These are phyloP conservation scores for Geophilus truncorum DNA, from an alignment of 2,888 invertebrate genomes.

Conservation along the genomic window DNA sequence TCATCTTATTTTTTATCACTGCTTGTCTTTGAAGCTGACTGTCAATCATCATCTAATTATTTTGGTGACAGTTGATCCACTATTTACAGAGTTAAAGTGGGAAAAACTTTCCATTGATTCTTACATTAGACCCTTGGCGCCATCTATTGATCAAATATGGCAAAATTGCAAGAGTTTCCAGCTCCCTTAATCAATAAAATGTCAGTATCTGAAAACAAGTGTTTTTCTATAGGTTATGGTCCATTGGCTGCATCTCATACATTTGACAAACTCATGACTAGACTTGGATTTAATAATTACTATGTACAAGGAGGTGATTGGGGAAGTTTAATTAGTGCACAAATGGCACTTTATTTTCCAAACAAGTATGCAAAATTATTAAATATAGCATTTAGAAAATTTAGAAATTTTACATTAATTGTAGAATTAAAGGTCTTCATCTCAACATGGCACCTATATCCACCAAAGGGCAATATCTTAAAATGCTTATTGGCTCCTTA, in stretches of 20 bases:
- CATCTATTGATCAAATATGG: too few species aligned
- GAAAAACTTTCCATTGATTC: too few species aligned
- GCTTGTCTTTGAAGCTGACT: too few species aligned
- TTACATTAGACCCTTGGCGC: too few species aligned
- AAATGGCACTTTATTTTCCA: constrained; percentile 63
- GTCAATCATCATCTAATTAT: too few species aligned
- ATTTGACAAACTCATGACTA: constrained; percentile 62
- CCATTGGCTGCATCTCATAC: constrained; percentile 49
- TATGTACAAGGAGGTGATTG: constrained; percentile 77
- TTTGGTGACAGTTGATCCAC: too few species aligned
- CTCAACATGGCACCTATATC: constrained; percentile 58
- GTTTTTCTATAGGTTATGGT: constrained; percentile 40
- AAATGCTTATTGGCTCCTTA: constrained; percentile 42
- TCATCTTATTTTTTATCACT: neutral
- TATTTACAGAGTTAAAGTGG: too few species aligned
- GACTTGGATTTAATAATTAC: constrained; percentile 62
- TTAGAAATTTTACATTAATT: constrained; percentile 36
- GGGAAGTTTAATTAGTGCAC: constrained; percentile 62
- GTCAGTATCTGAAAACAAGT: too few species aligned
- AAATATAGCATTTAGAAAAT: neutral
- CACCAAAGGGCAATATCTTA: constrained; percentile 43
- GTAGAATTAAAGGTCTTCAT: constrained; percentile 57
- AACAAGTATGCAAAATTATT: constrained; percentile 47
- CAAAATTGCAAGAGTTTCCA: too few species aligned
- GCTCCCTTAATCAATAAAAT: too few species aligned